Evolutionary conservation across 2,888 invertebrate species (phyloP).

Genomic region (Synergus itoensis): DNA sequence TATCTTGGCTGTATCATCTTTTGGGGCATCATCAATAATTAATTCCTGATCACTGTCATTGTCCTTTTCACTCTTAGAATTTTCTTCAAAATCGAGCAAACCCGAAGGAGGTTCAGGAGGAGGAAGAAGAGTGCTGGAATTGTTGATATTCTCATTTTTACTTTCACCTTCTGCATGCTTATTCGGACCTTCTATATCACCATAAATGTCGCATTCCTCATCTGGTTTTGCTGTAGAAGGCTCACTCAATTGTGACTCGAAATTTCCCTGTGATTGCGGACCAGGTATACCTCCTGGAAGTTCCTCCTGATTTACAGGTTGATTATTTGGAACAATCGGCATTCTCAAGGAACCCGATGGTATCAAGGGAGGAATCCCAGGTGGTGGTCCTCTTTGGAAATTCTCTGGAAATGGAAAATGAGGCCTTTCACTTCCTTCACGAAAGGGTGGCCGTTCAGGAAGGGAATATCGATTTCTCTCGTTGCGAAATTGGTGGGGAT

Average conservation of each 20-base stretch:
- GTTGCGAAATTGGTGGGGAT: conserved; percentile 71
- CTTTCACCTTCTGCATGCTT: conserved; percentile 53
- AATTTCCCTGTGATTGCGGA: neutral
- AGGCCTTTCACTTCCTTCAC: conserved; percentile 54
- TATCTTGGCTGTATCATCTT: conserved; percentile 60
- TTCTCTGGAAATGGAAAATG: conserved; percentile 55
- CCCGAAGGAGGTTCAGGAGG: conserved; percentile 78
- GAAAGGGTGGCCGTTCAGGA: conserved; percentile 58
- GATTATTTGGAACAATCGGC: conserved; percentile 2
- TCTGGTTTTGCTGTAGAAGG: conserved; percentile 56
- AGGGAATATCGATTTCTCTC: conserved; percentile 56
- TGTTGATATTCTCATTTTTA: conserved; percentile 43
- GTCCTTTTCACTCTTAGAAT: conserved; percentile 72
- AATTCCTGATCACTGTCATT: conserved; percentile 74
- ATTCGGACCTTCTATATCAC: conserved; percentile 80
- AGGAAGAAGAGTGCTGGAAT: conserved; percentile 69
- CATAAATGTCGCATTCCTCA: conserved; percentile 82
- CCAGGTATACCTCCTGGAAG: conserved; percentile 41
- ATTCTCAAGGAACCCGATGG: conserved; percentile 45
- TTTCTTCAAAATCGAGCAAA: conserved; percentile 74
- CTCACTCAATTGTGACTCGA: conserved; percentile 56
- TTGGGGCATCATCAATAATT: conserved; percentile 74
- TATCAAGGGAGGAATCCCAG: conserved; percentile 49
- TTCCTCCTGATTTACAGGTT: conserved; percentile 28
- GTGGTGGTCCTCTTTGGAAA: conserved; percentile 54